Percentiles rank a stretch among this genome's conserved stretches.
These are phyloP conservation scores for Drosophila nigritarsus DNA, from an alignment of 2,888 invertebrate species.

Conservation along the genomic window DNA sequence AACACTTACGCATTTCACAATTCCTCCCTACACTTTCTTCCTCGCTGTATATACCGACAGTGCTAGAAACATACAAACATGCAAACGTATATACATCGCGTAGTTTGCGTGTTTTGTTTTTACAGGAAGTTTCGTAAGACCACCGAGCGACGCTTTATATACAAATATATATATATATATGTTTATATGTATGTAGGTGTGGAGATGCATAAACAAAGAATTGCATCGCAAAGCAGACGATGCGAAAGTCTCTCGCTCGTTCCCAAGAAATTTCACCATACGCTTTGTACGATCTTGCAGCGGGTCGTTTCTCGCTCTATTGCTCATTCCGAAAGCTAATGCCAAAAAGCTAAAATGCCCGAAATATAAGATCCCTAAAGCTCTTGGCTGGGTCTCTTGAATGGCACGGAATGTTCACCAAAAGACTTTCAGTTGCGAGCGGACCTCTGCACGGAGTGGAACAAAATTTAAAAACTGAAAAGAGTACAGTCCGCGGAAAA, in stretches of 20 bases:
- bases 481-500: slow-evolving; percentile 85
- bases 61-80: neutral
- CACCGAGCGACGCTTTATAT: slow-evolving; percentile 48
- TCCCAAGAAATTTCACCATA: slow-evolving; percentile 54
- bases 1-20: slow-evolving; percentile 46
- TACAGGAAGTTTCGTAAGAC: slow-evolving; percentile 68
- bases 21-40: slow-evolving; percentile 31
- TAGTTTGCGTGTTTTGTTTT: slow-evolving; percentile 65
- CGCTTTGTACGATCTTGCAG: slow-evolving; percentile 38
- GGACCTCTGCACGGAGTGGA: slow-evolving; percentile 86
- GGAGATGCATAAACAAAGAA: slow-evolving; percentile 73
- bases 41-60: slow-evolving; percentile 14
- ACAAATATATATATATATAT: neutral
- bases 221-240: slow-evolving; percentile 55
- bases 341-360: slow-evolving; percentile 51
- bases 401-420: slow-evolving; percentile 60
- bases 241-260: slow-evolving; percentile 33
- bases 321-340: slow-evolving; percentile 56
- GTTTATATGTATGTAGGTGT: slow-evolving; percentile 11
- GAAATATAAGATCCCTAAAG: slow-evolving; percentile 75
- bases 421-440: slow-evolving; percentile 85
- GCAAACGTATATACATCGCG: slow-evolving; percentile 8
- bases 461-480: slow-evolving; percentile 80
- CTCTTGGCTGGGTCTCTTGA: slow-evolving; percentile 63
- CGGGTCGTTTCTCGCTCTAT: slow-evolving; percentile 43